phyloP scores from a whole-genome alignment of 2,113 vertebrate species.

The Pungitius pungitius region DNA sequence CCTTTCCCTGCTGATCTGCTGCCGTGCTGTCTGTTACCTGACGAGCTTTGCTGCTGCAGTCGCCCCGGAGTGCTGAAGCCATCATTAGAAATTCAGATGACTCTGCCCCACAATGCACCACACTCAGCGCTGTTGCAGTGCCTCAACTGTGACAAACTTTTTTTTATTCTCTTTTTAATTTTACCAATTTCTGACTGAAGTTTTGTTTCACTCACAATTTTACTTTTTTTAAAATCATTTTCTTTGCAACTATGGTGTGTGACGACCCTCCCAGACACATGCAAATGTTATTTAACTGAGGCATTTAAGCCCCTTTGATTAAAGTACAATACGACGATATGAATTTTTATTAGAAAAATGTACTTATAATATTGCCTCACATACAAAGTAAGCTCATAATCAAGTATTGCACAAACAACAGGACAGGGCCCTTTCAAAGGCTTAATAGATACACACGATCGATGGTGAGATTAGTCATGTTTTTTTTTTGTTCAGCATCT shows the following conservation, averaged over 20 bases:
- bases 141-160: conserved; percentile 20
- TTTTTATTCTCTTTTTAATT: background rate
- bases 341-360: background rate
- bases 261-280: too few relatives aligned
- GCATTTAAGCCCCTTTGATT: background rate
- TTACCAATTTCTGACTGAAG: background rate
- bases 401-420: background rate
- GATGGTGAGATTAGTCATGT: background rate
- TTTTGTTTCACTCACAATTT: conserved; percentile 11
- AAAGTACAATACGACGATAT: background rate
- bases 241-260: background rate
- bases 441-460: background rate
- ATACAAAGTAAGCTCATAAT: background rate
- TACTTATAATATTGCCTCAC: background rate
- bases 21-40: conserved; percentile 17
- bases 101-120: conserved; percentile 29
- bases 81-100: conserved; percentile 63
- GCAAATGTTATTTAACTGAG: background rate
- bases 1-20: conserved; percentile 11
- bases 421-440: background rate
- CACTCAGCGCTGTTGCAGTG: conserved; percentile 21
- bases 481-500: background rate
- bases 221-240: background rate
- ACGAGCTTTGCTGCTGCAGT: conserved; percentile 23
- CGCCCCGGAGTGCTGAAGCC: conserved; percentile 37